A percentile compares a stretch with the other conserved stretches of the same genome.
Evolutionary conservation across 2,113 vertebrate species (phyloP).

Genomic region (Jacana jacana): DNA sequence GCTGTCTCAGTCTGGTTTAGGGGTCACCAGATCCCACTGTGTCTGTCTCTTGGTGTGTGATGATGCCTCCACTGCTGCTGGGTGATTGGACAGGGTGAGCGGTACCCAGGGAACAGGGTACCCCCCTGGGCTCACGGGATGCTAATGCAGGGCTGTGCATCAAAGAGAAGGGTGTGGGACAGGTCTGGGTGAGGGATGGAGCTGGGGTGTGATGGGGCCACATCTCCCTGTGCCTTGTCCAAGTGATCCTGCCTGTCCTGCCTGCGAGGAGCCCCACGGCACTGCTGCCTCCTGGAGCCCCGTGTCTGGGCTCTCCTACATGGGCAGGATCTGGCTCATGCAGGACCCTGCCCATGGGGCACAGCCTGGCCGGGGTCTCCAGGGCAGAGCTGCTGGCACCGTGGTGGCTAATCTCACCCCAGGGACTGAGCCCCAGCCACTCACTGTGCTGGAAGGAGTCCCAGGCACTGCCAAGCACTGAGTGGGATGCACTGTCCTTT

Average conservation of each 20-base stretch:
- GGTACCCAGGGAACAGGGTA: not conserved
- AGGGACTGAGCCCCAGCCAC: not conserved
- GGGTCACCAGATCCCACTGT: not conserved
- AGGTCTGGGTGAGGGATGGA: not conserved
- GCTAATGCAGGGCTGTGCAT: not conserved
- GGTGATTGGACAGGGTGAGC: not conserved
- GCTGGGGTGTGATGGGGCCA: not conserved
- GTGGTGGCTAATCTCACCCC: accelerated
- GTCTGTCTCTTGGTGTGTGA: not conserved
- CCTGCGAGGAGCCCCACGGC: accelerated
- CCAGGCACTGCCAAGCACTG: accelerated
- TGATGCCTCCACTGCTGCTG: not conserved
- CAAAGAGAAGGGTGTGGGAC: accelerated
- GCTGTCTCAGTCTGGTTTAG: not conserved
- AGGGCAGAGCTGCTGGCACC: not conserved
- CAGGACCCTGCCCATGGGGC: not conserved
- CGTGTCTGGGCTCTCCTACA: accelerated
- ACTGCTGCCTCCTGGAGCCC: accelerated
- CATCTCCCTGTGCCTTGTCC: not conserved
- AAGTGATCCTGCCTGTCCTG: not conserved
- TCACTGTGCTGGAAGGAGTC: accelerated
- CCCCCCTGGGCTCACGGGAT: too few relatives aligned
- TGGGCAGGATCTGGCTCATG: accelerated
- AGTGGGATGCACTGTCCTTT: not conserved
- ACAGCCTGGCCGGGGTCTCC: accelerated